Evolutionary conservation across 1,140 invertebrate species (phyloP).

Genomic region (Hestina assimilis): DNA sequence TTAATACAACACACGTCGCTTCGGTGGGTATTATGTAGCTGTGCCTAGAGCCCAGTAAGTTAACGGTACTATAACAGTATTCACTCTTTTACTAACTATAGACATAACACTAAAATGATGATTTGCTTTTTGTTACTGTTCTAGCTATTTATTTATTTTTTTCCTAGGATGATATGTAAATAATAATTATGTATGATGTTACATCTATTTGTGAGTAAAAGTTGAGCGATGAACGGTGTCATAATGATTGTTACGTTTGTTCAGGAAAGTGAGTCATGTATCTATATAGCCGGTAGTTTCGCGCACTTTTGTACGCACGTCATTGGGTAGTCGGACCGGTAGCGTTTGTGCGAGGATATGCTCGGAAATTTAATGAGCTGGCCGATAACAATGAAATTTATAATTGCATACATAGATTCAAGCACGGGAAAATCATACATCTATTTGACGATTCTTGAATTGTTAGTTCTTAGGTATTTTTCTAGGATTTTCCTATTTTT

Average conservation of each 20-base stretch:
- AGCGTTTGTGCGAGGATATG: constrained; percentile 34
- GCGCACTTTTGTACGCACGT: constrained; percentile 68
- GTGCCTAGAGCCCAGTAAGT: neutral
- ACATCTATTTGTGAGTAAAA: too few relatives aligned
- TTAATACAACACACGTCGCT: constrained; percentile 27
- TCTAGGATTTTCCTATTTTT: neutral
- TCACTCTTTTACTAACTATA: too few relatives aligned
- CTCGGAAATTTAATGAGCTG: constrained; percentile 51
- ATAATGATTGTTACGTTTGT: constrained; percentile 45
- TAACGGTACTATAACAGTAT: neutral
- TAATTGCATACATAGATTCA: constrained; percentile 20
- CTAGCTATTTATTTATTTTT: neutral
- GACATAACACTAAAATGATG: too few relatives aligned
- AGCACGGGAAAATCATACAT: constrained; percentile 29
- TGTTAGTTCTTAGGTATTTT: constrained; percentile 11
- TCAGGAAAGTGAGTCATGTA: constrained; percentile 64
- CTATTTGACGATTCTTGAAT: constrained; percentile 19
- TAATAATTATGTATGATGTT: too few relatives aligned
- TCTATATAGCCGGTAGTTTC: constrained; percentile 46
- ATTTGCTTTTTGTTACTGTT: neutral
- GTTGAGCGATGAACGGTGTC: constrained; percentile 38
- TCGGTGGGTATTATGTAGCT: constrained; percentile 11
- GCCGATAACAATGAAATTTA: constrained; percentile 35
- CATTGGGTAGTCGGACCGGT: constrained; percentile 55
- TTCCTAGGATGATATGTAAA: too few relatives aligned